phyloP scores from a whole-genome alignment of 2,888 invertebrate species.

The Noctua fimbriata region DNA sequence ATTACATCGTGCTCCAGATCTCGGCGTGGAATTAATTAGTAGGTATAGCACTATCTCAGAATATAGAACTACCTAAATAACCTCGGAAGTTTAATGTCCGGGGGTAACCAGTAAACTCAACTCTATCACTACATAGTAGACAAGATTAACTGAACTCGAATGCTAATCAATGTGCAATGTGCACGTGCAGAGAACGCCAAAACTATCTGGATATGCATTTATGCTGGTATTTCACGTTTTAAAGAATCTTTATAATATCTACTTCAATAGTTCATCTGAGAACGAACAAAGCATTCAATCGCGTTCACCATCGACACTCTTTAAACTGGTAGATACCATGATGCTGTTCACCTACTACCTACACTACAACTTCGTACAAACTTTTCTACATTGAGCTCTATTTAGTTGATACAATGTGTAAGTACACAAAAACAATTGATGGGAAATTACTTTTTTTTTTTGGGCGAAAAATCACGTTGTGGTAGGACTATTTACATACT shows the following conservation, averaged over 20 bases:
- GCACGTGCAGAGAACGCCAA: neutral
- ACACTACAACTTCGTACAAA: neutral
- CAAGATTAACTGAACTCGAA: constrained; percentile 8
- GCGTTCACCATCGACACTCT: neutral
- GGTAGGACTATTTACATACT: too few relatives aligned
- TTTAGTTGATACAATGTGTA: too few relatives aligned
- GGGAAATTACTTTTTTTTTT: too few relatives aligned
- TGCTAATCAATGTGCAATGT: constrained; percentile 17
- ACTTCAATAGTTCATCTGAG: neutral
- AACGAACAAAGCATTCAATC: neutral
- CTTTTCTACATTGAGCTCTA: too few relatives aligned
- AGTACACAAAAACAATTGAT: too few relatives aligned
- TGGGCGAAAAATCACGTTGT: too few relatives aligned
- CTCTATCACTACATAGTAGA: neutral
- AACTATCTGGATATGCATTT: neutral
- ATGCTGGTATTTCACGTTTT: neutral
- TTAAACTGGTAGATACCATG: neutral
- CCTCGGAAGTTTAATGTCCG: neutral
- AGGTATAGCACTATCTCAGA: neutral
- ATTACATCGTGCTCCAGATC: constrained; percentile 6
- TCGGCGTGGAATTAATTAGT: neutral
- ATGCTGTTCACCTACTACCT: neutral
- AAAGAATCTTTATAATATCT: neutral
- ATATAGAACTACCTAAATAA: constrained; percentile 36
- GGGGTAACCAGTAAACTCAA: neutral